phyloP scores from a whole-genome alignment of 2,888 invertebrate genomes.

The Rhagonycha lutea region DNA sequence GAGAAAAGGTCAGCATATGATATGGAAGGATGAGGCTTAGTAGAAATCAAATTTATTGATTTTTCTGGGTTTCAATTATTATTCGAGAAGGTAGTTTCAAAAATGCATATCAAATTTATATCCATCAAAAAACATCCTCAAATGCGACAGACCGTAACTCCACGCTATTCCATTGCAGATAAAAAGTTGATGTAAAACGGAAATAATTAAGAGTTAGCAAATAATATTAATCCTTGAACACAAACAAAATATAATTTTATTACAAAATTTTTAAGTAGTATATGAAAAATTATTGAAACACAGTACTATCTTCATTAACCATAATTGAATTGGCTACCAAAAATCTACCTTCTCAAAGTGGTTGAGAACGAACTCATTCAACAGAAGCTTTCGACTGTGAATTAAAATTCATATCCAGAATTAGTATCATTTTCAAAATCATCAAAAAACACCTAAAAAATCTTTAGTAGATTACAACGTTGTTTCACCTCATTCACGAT shows the following conservation, averaged over 20 bases:
- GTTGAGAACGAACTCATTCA: no score
- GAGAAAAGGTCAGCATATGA: background rate
- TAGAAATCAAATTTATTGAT: background rate
- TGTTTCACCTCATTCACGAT: no score
- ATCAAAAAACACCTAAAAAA: no score
- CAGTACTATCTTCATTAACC: background rate
- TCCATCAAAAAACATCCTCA: background rate
- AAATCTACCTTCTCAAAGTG: background rate
- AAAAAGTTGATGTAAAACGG: background rate
- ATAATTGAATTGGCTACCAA: background rate
- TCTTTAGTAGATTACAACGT: no score
- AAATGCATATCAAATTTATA: background rate
- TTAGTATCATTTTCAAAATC: no score
- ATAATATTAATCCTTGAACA: background rate
- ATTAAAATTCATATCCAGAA: no score
- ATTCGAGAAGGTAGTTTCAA: background rate
- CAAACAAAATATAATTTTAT: background rate
- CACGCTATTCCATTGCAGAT: background rate
- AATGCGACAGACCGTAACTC: background rate
- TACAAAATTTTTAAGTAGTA: background rate
- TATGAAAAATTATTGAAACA: background rate
- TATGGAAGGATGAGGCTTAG: no score
- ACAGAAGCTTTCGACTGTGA: no score
- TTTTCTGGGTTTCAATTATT: background rate
- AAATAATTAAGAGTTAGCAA: background rate